phyloP scores from a whole-genome alignment of 2,113 vertebrate genomes.

The Leptobrachium leishanense region DNA sequence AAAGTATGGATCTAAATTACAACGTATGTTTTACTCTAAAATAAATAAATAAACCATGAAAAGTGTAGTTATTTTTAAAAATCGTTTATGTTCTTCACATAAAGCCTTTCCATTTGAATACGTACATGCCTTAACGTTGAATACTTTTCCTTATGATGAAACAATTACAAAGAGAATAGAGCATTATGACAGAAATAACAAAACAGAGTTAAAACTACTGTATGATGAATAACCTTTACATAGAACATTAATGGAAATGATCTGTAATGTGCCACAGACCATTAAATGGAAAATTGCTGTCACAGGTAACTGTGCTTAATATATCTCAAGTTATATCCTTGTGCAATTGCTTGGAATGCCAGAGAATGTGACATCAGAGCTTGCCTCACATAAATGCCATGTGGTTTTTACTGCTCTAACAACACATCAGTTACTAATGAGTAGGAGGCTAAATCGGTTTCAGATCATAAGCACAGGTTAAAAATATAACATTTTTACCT shows the following conservation, averaged over 20 bases:
- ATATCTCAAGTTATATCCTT: conserved; percentile 16
- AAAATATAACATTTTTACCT: conserved; percentile 8
- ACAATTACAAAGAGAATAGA: too few species aligned
- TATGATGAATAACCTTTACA: conserved; percentile 17
- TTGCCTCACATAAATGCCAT: not conserved
- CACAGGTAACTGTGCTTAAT: not conserved
- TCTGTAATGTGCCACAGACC: not conserved
- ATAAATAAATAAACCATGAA: too few species aligned
- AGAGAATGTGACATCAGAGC: not conserved
- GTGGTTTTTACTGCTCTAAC: conserved; percentile 1
- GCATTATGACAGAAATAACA: not conserved
- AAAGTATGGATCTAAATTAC: too few species aligned
- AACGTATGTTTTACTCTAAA: too few species aligned
- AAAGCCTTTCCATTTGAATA: too few species aligned
- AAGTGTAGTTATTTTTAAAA: too few species aligned
- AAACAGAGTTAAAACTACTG: not conserved
- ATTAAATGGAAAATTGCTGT: not conserved
- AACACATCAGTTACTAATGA: not conserved
- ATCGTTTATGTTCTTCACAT: too few species aligned
- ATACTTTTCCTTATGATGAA: too few species aligned
- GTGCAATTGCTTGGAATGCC: not conserved
- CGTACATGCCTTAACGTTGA: too few species aligned
- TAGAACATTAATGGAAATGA: not conserved
- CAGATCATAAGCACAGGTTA: conserved; percentile 3
- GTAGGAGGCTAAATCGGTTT: conserved; percentile 11